A percentile compares a stretch with the other conserved stretches of the same genome.
Conservation (phyloP, 1,140 invertebrate genomes). For the Drosophila nannoptera region DNA sequence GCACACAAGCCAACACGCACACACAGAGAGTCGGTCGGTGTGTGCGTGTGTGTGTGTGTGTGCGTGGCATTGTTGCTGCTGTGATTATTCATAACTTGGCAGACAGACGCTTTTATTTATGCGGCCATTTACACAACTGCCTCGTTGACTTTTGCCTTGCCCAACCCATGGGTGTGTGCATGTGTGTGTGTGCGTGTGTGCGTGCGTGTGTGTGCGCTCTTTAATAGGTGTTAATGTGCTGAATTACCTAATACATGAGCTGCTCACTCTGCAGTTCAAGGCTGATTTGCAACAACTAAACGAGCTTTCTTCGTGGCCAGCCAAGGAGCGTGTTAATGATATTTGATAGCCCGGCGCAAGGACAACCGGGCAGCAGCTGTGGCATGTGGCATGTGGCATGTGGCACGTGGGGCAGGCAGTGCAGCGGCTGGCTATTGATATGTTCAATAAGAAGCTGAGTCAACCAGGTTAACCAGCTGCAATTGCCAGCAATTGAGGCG, state of each 20-base stretch:
- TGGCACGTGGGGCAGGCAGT: slow-evolving; percentile 2
- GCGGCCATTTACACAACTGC: slow-evolving; percentile 62
- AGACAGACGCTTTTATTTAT: slow-evolving; percentile 71
- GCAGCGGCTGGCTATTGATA: slow-evolving; percentile 15
- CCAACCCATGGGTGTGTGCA: too few relatives aligned
- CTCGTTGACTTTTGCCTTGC: slow-evolving; percentile 35
- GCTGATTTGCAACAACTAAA: slow-evolving; percentile 20
- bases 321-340: slow-evolving; percentile 29
- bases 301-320: slow-evolving; percentile 10
- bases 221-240: slow-evolving; percentile 74
- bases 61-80: slow-evolving; percentile 50
- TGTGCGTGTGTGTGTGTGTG: background rate
- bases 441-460: slow-evolving; percentile 2
- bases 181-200: background rate
- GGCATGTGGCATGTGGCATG: background rate
- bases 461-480: background rate
- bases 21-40: background rate
- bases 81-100: slow-evolving; percentile 76
- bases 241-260: slow-evolving; percentile 41
- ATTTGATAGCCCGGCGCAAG: slow-evolving; percentile 3
- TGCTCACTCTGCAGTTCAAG: slow-evolving; percentile 1
- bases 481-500: background rate
- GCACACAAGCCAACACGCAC: slow-evolving; percentile 17
- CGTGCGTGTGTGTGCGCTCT: slow-evolving; percentile 2
- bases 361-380: background rate